Conservation (phyloP, 2,888 invertebrate species). For the Brenthis ino region DNA sequence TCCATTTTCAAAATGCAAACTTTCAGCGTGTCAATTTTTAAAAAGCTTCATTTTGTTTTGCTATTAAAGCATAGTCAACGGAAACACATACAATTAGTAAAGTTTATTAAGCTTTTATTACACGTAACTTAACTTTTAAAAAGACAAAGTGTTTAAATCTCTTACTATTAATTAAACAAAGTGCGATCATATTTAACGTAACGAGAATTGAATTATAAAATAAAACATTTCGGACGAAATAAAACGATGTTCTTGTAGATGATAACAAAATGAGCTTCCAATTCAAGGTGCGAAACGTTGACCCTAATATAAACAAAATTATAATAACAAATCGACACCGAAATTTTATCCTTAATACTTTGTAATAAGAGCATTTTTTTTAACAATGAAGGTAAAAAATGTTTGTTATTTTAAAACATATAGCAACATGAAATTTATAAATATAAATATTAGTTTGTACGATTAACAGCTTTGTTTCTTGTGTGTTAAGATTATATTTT, state of each 20-base stretch:
- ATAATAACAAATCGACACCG: neutral
- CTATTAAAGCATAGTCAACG: no score
- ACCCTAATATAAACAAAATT: conserved; percentile 57
- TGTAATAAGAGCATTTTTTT: conserved; percentile 32
- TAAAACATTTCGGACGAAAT: neutral
- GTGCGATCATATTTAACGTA: no score
- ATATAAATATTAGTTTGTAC: neutral
- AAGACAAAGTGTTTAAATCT: no score
- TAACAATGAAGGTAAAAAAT: neutral
- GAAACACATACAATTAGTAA: no score
- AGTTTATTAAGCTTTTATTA: no score
- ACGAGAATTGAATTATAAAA: neutral
- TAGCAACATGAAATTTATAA: neutral
- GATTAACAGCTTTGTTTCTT: conserved; percentile 2
- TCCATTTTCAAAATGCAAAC: no score
- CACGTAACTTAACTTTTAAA: no score
- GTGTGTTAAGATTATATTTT: conserved; percentile 19
- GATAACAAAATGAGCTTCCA: conserved; percentile 65
- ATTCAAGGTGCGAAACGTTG: conserved; percentile 74
- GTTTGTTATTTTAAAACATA: neutral
- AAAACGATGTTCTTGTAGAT: conserved; percentile 56
- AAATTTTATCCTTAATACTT: conserved; percentile 36
- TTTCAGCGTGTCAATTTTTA: no score
- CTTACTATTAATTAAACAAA: no score
- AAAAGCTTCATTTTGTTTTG: no score